phyloP scores from a whole-genome alignment of 2,113 vertebrate genomes.

The Mola mola region DNA sequence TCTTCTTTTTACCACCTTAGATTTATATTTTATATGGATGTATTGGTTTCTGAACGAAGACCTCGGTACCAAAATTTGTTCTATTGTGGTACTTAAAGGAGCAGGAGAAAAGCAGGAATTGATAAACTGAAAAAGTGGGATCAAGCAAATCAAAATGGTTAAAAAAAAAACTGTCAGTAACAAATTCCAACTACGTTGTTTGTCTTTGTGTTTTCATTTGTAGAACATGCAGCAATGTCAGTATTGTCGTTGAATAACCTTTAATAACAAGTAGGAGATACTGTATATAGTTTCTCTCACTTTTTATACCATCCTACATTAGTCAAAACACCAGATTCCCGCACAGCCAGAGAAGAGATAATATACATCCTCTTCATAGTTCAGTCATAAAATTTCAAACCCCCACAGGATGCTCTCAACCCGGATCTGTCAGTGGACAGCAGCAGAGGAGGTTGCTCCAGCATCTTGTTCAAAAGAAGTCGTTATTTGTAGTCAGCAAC shows the following conservation, averaged over 20 bases:
- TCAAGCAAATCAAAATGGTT: too few relatives aligned
- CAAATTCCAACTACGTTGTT: too few relatives aligned
- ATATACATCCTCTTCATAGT: background rate
- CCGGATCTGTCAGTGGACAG: background rate
- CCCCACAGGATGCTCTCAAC: constrained; percentile 2
- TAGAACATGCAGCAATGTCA: too few relatives aligned
- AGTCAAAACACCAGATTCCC: background rate
- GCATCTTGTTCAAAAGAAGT: background rate
- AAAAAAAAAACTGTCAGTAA: too few relatives aligned
- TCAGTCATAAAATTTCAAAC: background rate
- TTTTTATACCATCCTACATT: too few relatives aligned
- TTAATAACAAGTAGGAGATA: too few relatives aligned
- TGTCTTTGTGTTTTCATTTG: too few relatives aligned
- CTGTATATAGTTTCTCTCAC: too few relatives aligned
- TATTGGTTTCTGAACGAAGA: constrained; percentile 31
- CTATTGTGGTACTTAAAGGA: constrained; percentile 32
- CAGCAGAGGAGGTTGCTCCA: background rate
- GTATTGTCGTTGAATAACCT: too few relatives aligned
- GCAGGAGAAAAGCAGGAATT: constrained; percentile 9
- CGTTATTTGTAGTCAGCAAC: background rate
- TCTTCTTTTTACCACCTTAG: constrained; percentile 2
- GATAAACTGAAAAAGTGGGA: too few relatives aligned
- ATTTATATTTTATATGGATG: constrained; percentile 28
- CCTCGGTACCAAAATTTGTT: constrained; percentile 23
- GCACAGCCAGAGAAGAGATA: background rate